phyloP scores from a whole-genome alignment of 2,113 vertebrate species.

The Dryoscopus gambensis region DNA sequence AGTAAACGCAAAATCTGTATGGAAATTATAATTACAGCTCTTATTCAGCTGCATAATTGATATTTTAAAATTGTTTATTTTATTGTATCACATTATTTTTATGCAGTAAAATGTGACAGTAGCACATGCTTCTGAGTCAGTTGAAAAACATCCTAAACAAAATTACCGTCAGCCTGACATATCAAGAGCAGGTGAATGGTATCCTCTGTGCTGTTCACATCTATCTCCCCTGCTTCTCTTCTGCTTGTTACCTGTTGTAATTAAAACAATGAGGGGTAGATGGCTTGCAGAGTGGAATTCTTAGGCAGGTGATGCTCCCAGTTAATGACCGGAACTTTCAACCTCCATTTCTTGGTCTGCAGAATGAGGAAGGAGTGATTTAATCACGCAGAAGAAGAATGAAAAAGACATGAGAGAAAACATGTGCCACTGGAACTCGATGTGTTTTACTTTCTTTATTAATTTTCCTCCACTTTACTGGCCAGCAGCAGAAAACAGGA shows the following conservation, averaged over 20 bases:
- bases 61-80: not conserved
- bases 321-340: not conserved
- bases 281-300: not conserved
- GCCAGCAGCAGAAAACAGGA: not conserved
- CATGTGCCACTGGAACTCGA: not conserved
- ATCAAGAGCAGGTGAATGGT: not conserved
- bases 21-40: not conserved
- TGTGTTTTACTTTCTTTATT: not conserved
- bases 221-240: not conserved
- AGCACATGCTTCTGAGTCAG: slow-evolving; percentile 13
- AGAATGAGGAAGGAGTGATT: not conserved
- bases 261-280: not conserved
- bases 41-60: not conserved
- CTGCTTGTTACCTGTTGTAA: not conserved
- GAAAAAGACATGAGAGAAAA: not conserved
- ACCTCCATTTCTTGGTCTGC: not conserved
- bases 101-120: not conserved
- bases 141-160: not conserved
- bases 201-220: not conserved
- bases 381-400: not conserved
- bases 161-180: slow-evolving; percentile 8
- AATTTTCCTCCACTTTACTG: not conserved
- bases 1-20: not conserved
- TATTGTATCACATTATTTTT: not conserved
- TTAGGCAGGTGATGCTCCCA: not conserved